Conservation (phyloP, 2,888 invertebrate genomes). For the Tribolium freemani region DNA sequence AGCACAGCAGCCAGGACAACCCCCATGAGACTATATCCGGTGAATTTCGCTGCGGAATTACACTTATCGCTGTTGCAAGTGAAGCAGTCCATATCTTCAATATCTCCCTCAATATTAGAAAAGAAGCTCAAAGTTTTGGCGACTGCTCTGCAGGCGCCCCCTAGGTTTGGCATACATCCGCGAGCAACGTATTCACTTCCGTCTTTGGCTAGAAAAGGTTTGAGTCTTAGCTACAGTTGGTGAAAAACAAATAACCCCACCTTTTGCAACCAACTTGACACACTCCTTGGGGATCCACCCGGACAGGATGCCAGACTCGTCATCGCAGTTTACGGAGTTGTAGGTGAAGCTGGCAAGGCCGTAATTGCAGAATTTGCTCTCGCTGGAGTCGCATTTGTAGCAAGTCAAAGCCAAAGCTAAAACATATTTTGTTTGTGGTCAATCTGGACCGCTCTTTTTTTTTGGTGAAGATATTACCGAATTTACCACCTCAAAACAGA, state of each 20-base stretch:
- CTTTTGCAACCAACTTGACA: constrained; percentile 59
- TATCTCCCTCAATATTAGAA: constrained; percentile 37
- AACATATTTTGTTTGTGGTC: constrained; percentile 12
- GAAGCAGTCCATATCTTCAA: constrained; percentile 53
- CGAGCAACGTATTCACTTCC: constrained; percentile 58
- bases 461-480: too few species aligned
- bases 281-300: constrained; percentile 51
- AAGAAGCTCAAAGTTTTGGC: constrained; percentile 55
- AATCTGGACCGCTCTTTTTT: too few species aligned
- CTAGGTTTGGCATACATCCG: constrained; percentile 57
- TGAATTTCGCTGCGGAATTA: constrained; percentile 57
- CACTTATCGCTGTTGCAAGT: constrained; percentile 63
- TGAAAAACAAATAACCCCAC: constrained; percentile 46
- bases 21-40: constrained; percentile 54
- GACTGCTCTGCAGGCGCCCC: constrained; percentile 57
- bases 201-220: constrained; percentile 56
- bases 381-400: constrained; percentile 59
- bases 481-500: too few species aligned
- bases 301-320: constrained; percentile 43
- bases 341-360: constrained; percentile 60
- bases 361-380: constrained; percentile 56
- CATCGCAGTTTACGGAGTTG: constrained; percentile 57
- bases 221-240: background rate
- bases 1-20: constrained; percentile 57
- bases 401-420: constrained; percentile 54